Conservation (phyloP, 2,888 invertebrate species). For the Acrocera orbiculus region DNA sequence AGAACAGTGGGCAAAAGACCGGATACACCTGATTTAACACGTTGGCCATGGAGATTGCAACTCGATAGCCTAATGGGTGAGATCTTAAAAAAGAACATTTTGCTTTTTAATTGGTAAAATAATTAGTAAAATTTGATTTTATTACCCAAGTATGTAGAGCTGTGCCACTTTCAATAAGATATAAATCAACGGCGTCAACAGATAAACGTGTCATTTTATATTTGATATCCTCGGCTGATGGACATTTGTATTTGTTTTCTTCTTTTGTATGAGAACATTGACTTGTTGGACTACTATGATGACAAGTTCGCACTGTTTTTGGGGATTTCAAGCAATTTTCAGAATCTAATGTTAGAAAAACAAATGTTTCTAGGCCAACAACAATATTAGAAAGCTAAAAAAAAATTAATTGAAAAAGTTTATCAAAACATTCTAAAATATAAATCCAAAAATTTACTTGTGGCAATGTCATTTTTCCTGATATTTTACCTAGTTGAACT, state of each 20-base stretch:
- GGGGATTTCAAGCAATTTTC: slow-evolving; percentile 84
- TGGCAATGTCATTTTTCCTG: slow-evolving; percentile 75
- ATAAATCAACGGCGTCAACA: slow-evolving; percentile 76
- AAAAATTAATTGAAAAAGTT: slow-evolving; percentile 1
- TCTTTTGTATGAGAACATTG: slow-evolving; percentile 51
- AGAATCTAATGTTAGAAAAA: slow-evolving; percentile 66
- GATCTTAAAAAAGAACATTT: slow-evolving; percentile 31
- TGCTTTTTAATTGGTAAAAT: not conserved
- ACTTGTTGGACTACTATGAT: slow-evolving; percentile 54
- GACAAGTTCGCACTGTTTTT: slow-evolving; percentile 56
- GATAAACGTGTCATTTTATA: slow-evolving; percentile 84
- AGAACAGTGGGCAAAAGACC: slow-evolving; percentile 62
- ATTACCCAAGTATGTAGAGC: slow-evolving; percentile 67
- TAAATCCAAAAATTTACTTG: slow-evolving; percentile 33
- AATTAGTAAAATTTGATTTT: not conserved
- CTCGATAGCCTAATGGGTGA: slow-evolving; percentile 76
- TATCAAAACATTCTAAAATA: not conserved
- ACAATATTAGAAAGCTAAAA: slow-evolving; percentile 61
- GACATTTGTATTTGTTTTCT: slow-evolving; percentile 56
- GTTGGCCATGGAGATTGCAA: slow-evolving; percentile 89
- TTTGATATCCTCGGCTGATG: slow-evolving; percentile 70
- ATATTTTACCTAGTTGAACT: slow-evolving; percentile 80
- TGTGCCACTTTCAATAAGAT: slow-evolving; percentile 75
- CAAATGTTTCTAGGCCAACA: slow-evolving; percentile 74
- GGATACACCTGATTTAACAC: slow-evolving; percentile 77